phyloP scores from a whole-genome alignment of 2,888 invertebrate species.

The Euplagia quadripunctaria region DNA sequence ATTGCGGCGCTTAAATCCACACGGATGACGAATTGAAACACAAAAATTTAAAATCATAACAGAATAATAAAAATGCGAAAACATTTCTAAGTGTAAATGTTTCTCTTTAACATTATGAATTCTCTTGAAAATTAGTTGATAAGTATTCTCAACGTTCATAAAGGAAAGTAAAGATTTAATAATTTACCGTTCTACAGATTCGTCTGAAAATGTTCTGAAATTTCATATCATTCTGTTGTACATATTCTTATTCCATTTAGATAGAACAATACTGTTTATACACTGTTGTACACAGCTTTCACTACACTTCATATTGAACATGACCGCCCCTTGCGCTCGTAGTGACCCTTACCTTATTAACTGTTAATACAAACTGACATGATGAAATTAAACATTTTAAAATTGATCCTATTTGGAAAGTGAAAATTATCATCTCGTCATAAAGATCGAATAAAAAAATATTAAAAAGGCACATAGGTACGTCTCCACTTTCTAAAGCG shows the following conservation, averaged over 20 bases:
- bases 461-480: constrained; percentile 50
- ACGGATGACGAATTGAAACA: constrained; percentile 46
- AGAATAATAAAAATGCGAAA: too few relatives aligned
- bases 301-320: too few relatives aligned
- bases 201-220: not conserved
- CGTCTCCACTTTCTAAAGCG: constrained; percentile 71
- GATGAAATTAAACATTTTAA: not conserved
- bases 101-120: too few relatives aligned
- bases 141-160: not conserved
- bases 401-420: constrained; percentile 7
- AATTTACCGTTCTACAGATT: not conserved
- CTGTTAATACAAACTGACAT: too few relatives aligned
- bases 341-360: too few relatives aligned
- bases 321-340: too few relatives aligned
- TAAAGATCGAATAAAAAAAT: constrained; percentile 35
- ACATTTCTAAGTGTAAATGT: too few relatives aligned
- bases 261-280: too few relatives aligned
- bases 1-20: constrained; percentile 68
- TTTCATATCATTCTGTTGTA: not conserved
- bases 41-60: not conserved
- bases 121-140: too few relatives aligned
- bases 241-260: too few relatives aligned
- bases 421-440: not conserved
- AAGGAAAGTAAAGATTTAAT: not conserved
- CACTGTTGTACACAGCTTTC: too few relatives aligned